phyloP scores from a whole-genome alignment of 2,888 invertebrate species.

The Diadegma fenestrale region DNA sequence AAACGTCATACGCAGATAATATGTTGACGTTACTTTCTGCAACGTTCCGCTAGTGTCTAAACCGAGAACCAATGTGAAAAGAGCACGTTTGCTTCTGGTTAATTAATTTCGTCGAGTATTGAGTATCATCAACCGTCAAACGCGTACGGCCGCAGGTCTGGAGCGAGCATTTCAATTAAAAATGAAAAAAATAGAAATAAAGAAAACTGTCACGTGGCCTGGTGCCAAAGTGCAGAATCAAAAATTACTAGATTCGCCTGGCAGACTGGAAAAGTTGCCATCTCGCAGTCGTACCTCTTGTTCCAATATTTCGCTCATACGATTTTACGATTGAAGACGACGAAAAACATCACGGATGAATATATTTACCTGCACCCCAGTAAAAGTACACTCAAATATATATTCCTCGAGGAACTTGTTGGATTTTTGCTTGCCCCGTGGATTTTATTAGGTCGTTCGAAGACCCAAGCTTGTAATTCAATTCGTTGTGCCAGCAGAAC shows the following conservation, averaged over 20 bases:
- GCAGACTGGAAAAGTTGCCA: neutral
- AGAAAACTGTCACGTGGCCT: neutral
- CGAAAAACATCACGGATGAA: slow-evolving; percentile 27
- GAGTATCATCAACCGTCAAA: slow-evolving; percentile 6
- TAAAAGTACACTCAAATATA: slow-evolving; percentile 15
- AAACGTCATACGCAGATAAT: slow-evolving; percentile 33
- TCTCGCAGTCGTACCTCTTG: neutral
- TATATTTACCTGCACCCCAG: slow-evolving; percentile 15
- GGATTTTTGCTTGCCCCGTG: neutral
- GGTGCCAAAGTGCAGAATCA: neutral
- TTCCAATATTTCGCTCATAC: slow-evolving; percentile 23
- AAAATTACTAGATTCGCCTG: neutral
- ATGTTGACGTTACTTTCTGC: slow-evolving; percentile 5
- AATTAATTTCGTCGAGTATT: slow-evolving; percentile 33
- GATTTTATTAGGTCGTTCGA: slow-evolving; percentile 54
- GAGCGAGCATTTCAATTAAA: neutral
- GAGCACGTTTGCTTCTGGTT: slow-evolving; percentile 6
- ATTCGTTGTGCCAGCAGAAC: slow-evolving; percentile 26
- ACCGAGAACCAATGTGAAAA: neutral
- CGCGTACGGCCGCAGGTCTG: neutral
- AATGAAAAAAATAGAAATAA: neutral
- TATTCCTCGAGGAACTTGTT: neutral
- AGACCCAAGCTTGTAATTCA: slow-evolving; percentile 48
- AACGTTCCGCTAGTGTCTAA: neutral
- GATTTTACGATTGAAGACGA: slow-evolving; percentile 22